Evolutionary conservation across 1,140 invertebrate genomes (phyloP), one percentile per base, ranked within the genome.

Genomic region (Neodiprion fabricii): DNA sequence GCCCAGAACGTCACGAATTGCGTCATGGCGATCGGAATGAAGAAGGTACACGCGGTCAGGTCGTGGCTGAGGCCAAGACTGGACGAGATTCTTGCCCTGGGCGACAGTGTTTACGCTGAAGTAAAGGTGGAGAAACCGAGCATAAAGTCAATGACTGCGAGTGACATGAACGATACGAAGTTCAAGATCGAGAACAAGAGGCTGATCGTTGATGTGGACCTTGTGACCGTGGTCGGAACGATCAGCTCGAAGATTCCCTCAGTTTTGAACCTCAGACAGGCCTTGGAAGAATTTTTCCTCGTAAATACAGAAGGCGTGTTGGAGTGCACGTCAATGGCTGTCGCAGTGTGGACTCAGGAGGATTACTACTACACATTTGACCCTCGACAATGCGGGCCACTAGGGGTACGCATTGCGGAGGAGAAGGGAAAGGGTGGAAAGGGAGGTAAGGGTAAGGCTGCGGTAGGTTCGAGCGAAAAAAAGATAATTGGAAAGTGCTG

Each of bases 361-460:
- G 82, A 82, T 48, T 81, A 68, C 28, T 88, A 80, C 72, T 88
- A 86, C 71, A 23, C 80, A 8, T 88, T 88, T 66, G 82, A 88
- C 79, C 81, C 87, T 1, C 79, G 79, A 12, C 21, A 81, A 10
- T 87, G 86, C 65, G 83, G 86, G 48, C n/a, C 14, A 7, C 9
- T 12, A 0, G 87, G 87, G 0, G 47, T 74, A 1, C 76, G 79
- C 1, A 70, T 85, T 7, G 48, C 71, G 0, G 79, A 81, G 1
- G 79, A 83, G 23, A 80, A 78, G 67, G 74, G 75, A 67, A 74
- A 76, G 9, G 72, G 72, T 9, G 67, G 50, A 9, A 81, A 78
- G 67, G 73, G 28, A 11, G 66, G 67, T 47, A 79, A 74, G 70
- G 74, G 14, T 71, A 71, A 0, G 68, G 67, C 1, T 72, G 67